Evolutionary conservation across 2,888 invertebrate species (phyloP), one percentile per base, ranked within the genome.

Genomic region (Rhaphigaster nebulosa): DNA sequence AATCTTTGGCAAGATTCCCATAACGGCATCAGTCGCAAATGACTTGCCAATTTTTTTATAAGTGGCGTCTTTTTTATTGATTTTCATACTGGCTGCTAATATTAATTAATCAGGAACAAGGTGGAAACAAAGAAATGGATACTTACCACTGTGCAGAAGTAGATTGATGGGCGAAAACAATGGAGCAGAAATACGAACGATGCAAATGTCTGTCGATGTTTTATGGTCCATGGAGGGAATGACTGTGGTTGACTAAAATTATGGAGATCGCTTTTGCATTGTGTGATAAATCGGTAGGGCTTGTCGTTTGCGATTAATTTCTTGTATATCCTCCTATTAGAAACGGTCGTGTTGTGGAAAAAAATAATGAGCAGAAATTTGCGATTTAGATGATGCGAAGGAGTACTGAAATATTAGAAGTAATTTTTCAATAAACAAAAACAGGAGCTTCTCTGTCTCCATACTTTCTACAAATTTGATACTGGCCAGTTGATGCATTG

Each of bases 261-360:
- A 80, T 80, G 80, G 80, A 80, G 41, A 80, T 80, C 80, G 41
- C 80, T 80, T 80, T 80, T 38, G 38, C 80, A 41, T 41, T 80
- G 80, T 80, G 80, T 26, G 41, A 80, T 41, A 26, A 80, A 80
- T 80, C 80, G 6, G 8, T 3, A 18, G 23, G 38, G 38, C 20
- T 80, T 80, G 80, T 41, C 80, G 41, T 18, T 80, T 41, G 23
- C 65, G 65, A 65, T 65, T 65, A 65, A 65, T 65, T 65, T 65
- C 65, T 65, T 65, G 65, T 65, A 29, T 65, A 34, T 29, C 29
- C 29, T 29, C 65, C 65, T 18, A 29, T 29, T 65, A 65, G 29
- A 18, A 29, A 65, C 65, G 65, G 34, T 34, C 34, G 65, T 5
- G 18, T 3, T 18, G n/a, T 18, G 29, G 56, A 56, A 29, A 29